phyloP scores from a whole-genome alignment of 2,888 invertebrate species.

The Chrysina gloriosa region DNA sequence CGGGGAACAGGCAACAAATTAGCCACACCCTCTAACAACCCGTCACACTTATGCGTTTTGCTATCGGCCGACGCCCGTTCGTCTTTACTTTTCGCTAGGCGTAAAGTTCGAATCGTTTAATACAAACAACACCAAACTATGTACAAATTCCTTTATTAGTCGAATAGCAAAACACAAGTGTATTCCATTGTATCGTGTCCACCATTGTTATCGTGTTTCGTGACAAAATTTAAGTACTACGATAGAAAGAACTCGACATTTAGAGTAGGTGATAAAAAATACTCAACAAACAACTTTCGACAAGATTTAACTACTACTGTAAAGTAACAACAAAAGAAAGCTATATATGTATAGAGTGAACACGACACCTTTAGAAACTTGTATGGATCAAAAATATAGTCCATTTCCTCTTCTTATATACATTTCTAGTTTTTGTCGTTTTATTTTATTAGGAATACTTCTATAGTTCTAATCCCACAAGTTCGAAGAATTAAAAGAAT shows the following conservation, averaged over 20 bases:
- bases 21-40: constrained; percentile 61
- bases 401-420: not conserved
- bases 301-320: constrained; percentile 34
- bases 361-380: constrained; percentile 49
- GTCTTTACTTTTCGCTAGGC: not conserved
- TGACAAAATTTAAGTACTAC: constrained; percentile 26
- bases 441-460: no score
- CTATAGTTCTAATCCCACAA: constrained; percentile 19
- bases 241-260: constrained; percentile 25
- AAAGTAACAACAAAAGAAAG: constrained; percentile 36
- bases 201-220: constrained; percentile 42
- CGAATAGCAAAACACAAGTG: constrained; percentile 48
- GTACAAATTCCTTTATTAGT: not conserved
- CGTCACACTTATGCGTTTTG: constrained; percentile 35
- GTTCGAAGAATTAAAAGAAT: constrained; percentile 21
- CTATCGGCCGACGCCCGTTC: not conserved
- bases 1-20: constrained; percentile 67
- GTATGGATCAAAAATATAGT: not conserved
- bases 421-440: not conserved
- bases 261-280: constrained; percentile 22
- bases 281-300: constrained; percentile 31
- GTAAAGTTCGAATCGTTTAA: not conserved
- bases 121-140: not conserved
- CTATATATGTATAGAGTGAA: constrained; percentile 49
- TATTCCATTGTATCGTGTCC: constrained; percentile 48